phyloP scores from a whole-genome alignment of 2,113 vertebrate species.

The Hystrix cristata region DNA sequence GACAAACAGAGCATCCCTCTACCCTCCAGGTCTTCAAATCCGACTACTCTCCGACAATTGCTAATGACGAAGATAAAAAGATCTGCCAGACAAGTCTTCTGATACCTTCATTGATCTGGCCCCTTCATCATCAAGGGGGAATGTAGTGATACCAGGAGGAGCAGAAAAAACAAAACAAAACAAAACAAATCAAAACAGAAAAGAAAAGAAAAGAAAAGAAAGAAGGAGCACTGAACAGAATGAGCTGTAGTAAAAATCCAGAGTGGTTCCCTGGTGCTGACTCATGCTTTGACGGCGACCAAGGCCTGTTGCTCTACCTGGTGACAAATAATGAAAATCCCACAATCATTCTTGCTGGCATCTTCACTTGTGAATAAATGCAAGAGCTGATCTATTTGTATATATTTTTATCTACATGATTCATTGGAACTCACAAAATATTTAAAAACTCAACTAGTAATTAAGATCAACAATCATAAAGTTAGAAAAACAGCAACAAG shows the following conservation, averaged over 20 bases:
- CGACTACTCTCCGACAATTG: background rate
- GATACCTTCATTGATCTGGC: background rate
- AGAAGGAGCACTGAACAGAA: background rate
- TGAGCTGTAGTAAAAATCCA: accelerated
- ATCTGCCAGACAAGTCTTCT: background rate
- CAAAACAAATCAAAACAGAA: background rate
- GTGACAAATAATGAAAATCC: background rate
- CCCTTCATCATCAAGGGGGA: background rate
- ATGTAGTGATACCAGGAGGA: background rate
- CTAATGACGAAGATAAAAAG: background rate
- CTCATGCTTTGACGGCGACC: background rate
- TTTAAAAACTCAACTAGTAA: background rate
- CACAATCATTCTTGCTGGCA: background rate
- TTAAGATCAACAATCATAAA: background rate
- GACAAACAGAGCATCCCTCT: too few relatives aligned
- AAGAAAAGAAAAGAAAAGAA: background rate
- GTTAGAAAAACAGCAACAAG: background rate
- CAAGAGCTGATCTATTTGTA: background rate
- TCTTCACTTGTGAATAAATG: background rate
- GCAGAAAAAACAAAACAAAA: too few relatives aligned
- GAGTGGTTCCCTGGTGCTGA: background rate
- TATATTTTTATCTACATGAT: background rate
- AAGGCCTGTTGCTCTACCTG: accelerated
- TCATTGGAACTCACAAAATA: background rate
- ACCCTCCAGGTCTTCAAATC: background rate